Evolutionary conservation across 2,113 vertebrate species (phyloP), one percentile per base, ranked within the genome.

Genomic region (Cyphotilapia sp.): DNA sequence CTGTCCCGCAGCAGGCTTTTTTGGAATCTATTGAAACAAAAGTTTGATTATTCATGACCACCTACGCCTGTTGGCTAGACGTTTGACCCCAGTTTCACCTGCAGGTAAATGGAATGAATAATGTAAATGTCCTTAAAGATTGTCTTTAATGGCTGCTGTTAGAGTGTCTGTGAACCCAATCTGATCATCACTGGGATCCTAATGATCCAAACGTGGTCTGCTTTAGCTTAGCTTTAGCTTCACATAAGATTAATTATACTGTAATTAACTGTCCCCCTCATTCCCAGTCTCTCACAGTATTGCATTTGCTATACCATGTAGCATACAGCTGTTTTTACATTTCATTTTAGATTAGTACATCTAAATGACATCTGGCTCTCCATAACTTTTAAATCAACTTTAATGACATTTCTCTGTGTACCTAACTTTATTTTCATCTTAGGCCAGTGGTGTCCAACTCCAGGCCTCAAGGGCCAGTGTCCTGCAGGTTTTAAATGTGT

Each of bases 381-480:
- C 8, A 74, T 16, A 45, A 45, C n/a, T 7, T 74, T 74, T 27
- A 27, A 27, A 74, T 42, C 4, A 74, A 29, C 4, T 76, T 45
- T 10, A 8, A 74, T 45, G 40, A 27, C 38, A 42, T 10, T 42
- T 71, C 40, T 4, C 14, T 76, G 40, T 40, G 5, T 74, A 27
- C 40, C 14, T 47, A 47, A 47, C 13, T 76, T 61, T 19, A 61
- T 61, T 61, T 61, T 61, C 14, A 61, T 31, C 57, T 31, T 61
- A 31, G 27, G 27, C 27, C 8, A 61, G 27, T 0, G 27, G 27
- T 61, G 27, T 61, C 27, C 14, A 61, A 61, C 57, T 17, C 27
- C 2, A 61, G 57, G 8, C 14, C 14, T 59, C 56, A 17, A 31
- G 8, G 56, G 1, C 27, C 0, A 0, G 27, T 59, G 56, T 59